phyloP scores from a whole-genome alignment of 2,113 vertebrate species.

The Indri indri region DNA sequence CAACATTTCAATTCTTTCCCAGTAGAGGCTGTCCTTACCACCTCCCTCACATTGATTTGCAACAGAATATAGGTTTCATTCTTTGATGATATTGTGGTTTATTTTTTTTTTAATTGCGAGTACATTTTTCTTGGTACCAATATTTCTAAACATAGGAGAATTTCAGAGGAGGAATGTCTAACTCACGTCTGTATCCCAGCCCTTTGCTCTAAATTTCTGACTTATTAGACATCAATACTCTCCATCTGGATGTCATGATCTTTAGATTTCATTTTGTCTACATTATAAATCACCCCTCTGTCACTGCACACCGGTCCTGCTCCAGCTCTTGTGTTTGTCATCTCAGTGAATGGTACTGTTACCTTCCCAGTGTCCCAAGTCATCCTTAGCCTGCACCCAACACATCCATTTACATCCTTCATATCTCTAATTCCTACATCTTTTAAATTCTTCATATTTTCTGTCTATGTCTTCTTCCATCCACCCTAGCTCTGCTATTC shows the following conservation, averaged over 20 bases:
- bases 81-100: background rate
- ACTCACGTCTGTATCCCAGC: background rate
- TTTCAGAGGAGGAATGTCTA: background rate
- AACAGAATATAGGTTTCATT: background rate
- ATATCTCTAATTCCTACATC: background rate
- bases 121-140: background rate
- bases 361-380: background rate
- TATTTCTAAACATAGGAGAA: background rate
- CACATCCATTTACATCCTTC: background rate
- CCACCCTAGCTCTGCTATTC: background rate
- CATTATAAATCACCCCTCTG: background rate
- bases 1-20: background rate
- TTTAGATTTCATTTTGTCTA: background rate
- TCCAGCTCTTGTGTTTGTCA: background rate
- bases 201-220: background rate
- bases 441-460: background rate
- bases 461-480: background rate
- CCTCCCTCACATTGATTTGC: no score
- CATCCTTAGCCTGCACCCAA: background rate
- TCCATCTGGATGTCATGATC: accelerated
- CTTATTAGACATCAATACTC: no score
- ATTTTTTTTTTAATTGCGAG: background rate
- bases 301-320: background rate
- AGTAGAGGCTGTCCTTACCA: background rate
- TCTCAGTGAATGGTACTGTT: background rate